Conservation (phyloP, 2,888 invertebrate genomes). For the Rhogogaster chlorosoma region DNA sequence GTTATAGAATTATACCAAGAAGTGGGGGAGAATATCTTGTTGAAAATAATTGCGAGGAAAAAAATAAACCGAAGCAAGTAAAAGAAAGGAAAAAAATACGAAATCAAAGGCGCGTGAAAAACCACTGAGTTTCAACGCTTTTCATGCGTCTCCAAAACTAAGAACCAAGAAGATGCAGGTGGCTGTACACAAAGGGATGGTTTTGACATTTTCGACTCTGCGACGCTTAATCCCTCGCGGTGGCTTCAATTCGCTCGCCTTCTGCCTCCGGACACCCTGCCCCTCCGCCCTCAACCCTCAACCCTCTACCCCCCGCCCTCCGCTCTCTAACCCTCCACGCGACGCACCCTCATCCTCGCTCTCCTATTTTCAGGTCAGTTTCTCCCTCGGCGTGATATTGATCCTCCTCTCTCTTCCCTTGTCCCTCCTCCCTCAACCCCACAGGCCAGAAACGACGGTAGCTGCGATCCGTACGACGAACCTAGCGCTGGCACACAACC, state of each 20-base stretch:
- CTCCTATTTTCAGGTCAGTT: conserved; percentile 67
- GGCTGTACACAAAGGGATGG: conserved; percentile 2
- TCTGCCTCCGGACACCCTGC: conserved; percentile 17
- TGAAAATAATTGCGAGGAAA: conserved; percentile 6
- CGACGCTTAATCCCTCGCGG: conserved; percentile 45
- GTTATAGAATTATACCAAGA: not conserved
- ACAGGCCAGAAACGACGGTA: conserved; percentile 27
- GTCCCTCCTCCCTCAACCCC: conserved; percentile 25
- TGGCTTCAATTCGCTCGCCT: conserved; percentile 54
- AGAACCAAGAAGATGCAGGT: not conserved
- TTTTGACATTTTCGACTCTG: conserved; percentile 43
- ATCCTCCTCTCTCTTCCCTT: conserved; percentile 64
- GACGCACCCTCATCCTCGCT: conserved; percentile 62
- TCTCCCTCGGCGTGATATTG: conserved; percentile 74
- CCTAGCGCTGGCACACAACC: conserved; percentile 31
- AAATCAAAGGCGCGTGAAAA: not conserved
- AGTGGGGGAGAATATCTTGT: not conserved
- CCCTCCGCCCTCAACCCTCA: not conserved
- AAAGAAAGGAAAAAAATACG: not conserved
- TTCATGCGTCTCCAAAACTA: conserved; percentile 1
- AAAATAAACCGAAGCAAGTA: not conserved
- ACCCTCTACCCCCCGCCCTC: not conserved
- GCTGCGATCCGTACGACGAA: conserved; percentile 40
- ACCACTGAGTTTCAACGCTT: not conserved
- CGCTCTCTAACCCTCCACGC: conserved; percentile 65